A percentile compares a stretch with the other conserved stretches of the same genome.
These are phyloP conservation scores for Plestiodon gilberti DNA, from an alignment of 2,113 vertebrate species.

Conservation along the genomic window DNA sequence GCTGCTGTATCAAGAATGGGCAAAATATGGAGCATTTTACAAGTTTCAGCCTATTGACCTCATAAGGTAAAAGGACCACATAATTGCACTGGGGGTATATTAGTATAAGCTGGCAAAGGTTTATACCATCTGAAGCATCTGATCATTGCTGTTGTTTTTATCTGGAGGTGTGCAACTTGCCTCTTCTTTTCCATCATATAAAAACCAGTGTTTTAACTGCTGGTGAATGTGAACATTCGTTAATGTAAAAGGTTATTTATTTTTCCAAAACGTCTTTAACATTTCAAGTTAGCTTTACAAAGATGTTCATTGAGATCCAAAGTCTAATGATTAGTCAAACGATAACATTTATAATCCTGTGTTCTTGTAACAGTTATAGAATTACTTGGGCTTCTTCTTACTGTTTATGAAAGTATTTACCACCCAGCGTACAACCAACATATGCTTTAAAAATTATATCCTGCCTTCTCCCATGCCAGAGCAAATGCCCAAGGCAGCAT, in stretches of 20 bases:
- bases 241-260: not conserved
- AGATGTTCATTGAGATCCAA: not conserved
- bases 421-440: not conserved
- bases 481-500: too few relatives aligned
- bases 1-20: conserved; percentile 96
- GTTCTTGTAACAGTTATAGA: too few relatives aligned
- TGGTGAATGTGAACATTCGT: not conserved
- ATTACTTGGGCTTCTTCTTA: not conserved
- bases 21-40: conserved; percentile 93
- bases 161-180: not conserved
- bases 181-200: not conserved
- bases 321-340: not conserved
- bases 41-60: conserved; percentile 96
- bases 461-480: too few relatives aligned
- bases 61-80: conserved; percentile 85
- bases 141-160: not conserved
- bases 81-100: not conserved
- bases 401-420: not conserved
- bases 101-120: not conserved
- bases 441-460: too few relatives aligned
- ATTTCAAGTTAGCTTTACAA: not conserved
- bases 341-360: not conserved
- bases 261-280: not conserved
- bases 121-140: not conserved
- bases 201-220: not conserved